Conservation (phyloP, 1,140 invertebrate species). For the Leptinotarsa defecta region DNA sequence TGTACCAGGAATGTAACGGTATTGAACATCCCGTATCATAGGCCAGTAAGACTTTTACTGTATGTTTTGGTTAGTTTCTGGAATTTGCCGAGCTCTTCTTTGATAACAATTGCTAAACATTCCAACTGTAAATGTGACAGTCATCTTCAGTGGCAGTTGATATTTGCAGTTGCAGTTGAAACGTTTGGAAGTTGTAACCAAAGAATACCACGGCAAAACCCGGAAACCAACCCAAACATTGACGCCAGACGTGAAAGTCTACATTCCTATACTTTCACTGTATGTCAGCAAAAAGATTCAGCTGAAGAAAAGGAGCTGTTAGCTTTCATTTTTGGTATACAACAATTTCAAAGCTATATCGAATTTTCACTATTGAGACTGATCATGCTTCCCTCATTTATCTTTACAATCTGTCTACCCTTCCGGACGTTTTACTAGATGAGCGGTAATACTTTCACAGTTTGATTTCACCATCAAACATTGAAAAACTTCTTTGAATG, state of each 20-base stretch:
- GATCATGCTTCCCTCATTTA: conserved; percentile 40
- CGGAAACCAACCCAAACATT: too few relatives aligned
- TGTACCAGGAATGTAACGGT: conserved; percentile 32
- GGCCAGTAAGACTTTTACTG: conserved; percentile 50
- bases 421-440: conserved; percentile 55
- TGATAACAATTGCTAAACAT: too few relatives aligned
- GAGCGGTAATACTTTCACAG: conserved; percentile 43
- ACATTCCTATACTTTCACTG: conserved; percentile 40
- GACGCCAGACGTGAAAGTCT: too few relatives aligned
- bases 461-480: neutral
- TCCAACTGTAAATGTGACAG: too few relatives aligned
- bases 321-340: conserved; percentile 55
- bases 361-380: conserved; percentile 58
- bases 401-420: conserved; percentile 56
- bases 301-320: conserved; percentile 58
- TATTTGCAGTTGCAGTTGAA: too few relatives aligned
- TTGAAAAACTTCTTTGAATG: neutral
- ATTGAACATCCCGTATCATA: conserved; percentile 35
- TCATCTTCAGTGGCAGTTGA: too few relatives aligned
- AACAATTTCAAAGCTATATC: conserved; percentile 56
- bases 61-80: neutral
- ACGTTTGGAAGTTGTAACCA: too few relatives aligned
- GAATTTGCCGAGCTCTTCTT: too few relatives aligned
- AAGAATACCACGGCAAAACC: too few relatives aligned
- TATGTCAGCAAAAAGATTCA: conserved; percentile 48